Percentiles rank a stretch among this genome's conserved stretches.
These are phyloP conservation scores for Blomia tropicalis DNA, from an alignment of 2,888 invertebrate species.

Conservation along the genomic window DNA sequence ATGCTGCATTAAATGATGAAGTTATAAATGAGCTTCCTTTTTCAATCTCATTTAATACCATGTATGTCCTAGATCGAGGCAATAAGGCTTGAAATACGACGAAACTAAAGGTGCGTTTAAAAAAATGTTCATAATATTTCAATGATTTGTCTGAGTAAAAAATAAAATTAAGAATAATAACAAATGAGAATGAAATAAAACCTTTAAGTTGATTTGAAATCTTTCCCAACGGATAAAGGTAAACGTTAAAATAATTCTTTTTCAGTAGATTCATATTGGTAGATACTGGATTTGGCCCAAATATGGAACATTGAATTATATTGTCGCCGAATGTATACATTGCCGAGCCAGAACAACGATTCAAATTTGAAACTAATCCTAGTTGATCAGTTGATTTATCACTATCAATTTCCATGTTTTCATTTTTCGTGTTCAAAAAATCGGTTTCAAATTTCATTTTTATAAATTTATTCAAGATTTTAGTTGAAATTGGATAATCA, in stretches of 20 bases:
- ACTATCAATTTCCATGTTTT: neutral
- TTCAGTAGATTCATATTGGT: conserved; percentile 41
- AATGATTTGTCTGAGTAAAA: conserved; percentile 15
- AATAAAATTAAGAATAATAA: neutral
- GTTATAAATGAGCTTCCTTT: conserved; percentile 55
- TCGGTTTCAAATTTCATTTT: no score
- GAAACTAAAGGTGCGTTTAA: neutral
- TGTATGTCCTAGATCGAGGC: conserved; percentile 59
- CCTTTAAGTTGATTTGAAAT: conserved; percentile 13
- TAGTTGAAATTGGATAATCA: no score
- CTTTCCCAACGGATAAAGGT: conserved; percentile 12
- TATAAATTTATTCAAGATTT: neutral
- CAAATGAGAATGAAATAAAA: neutral
- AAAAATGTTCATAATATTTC: conserved; percentile 10
- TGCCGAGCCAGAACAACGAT: conserved; percentile 20
- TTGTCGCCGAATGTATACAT: conserved; percentile 48
- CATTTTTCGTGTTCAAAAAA: neutral
- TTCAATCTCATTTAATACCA: conserved; percentile 72
- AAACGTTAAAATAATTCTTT: conserved; percentile 51
- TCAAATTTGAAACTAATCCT: conserved; percentile 16
- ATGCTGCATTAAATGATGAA: conserved; percentile 62
- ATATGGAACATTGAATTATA: conserved; percentile 55
- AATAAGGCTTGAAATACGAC: conserved; percentile 53
- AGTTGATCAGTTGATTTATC: no score
- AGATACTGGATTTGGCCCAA: conserved; percentile 67